A percentile compares a stretch with the other conserved stretches of the same genome.
These are phyloP conservation scores for Tauraco erythrolophus DNA, from an alignment of 2,113 vertebrate genomes.

Conservation along the genomic window DNA sequence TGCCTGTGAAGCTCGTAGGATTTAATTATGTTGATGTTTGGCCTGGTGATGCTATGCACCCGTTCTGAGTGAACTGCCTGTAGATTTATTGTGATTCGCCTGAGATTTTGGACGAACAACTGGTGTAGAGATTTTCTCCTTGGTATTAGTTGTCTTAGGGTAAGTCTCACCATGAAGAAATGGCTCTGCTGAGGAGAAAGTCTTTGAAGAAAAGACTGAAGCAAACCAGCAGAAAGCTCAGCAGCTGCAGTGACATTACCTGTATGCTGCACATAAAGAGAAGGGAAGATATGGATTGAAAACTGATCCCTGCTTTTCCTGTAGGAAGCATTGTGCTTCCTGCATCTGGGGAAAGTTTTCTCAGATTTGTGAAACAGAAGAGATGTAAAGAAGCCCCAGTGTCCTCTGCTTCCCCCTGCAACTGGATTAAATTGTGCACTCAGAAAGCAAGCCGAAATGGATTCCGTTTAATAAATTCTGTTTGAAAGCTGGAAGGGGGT, in stretches of 20 bases:
- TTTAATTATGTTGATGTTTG: neutral
- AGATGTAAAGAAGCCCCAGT: neutral
- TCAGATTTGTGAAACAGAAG: neutral
- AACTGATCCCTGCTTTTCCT: neutral
- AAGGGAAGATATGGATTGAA: neutral
- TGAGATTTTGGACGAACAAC: neutral
- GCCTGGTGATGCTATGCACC: neutral
- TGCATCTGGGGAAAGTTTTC: neutral
- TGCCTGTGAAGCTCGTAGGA: neutral
- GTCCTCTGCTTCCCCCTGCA: neutral
- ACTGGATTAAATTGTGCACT: neutral
- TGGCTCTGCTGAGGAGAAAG: neutral
- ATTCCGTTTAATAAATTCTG: conserved; percentile 31
- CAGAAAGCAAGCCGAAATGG: neutral
- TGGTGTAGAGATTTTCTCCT: neutral
- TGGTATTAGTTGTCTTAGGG: neutral
- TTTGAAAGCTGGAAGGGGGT: conserved; percentile 42
- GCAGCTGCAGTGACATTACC: neutral
- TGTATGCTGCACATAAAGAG: neutral
- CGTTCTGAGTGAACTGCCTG: neutral
- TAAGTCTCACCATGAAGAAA: neutral
- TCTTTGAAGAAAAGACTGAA: neutral
- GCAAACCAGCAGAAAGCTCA: neutral
- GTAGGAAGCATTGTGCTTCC: neutral
- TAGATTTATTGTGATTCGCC: neutral